Evolutionary conservation across 2,113 vertebrate species (phyloP).

Genomic region (Xerus inauris): DNA sequence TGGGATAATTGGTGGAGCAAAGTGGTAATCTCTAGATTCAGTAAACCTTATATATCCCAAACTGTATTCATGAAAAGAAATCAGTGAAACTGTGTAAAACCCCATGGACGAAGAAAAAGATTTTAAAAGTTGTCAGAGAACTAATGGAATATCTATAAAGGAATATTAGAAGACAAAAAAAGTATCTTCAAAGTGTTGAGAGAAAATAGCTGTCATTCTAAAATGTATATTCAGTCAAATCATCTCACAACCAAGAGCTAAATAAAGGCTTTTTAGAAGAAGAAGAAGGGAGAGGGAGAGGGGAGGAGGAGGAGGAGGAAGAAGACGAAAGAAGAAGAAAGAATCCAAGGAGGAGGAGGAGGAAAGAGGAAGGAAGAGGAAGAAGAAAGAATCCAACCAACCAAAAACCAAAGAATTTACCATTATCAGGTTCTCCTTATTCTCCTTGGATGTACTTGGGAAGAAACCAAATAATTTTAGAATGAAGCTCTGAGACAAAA

Average conservation of each 20-base stretch:
- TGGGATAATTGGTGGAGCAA: not conserved
- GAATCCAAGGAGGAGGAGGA: too few relatives aligned
- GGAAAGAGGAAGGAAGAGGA: too few relatives aligned
- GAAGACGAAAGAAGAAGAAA: too few relatives aligned
- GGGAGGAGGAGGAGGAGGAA: too few relatives aligned
- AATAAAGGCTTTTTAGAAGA: not conserved
- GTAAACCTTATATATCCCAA: not conserved
- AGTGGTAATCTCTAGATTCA: not conserved
- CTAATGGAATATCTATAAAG: not conserved
- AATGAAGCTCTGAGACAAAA: not conserved
- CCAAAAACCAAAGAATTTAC: constrained; percentile 1
- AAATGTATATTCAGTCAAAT: not conserved
- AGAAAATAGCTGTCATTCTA: not conserved
- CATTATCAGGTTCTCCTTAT: not conserved
- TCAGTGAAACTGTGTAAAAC: not conserved
- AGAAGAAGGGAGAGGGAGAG: not conserved
- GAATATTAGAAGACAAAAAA: not conserved
- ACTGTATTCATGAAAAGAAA: constrained; percentile 2
- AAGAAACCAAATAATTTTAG: constrained; percentile 13
- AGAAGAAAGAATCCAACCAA: not conserved
- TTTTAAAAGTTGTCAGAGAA: not conserved
- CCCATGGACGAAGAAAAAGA: not conserved
- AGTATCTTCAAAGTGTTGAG: not conserved
- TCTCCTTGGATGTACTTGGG: not conserved
- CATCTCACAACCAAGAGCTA: constrained; percentile 30